Evolutionary conservation across 2,797 vertebrate genomes (phyloP).

Genomic region (Orientallactaga sibirica): DNA sequence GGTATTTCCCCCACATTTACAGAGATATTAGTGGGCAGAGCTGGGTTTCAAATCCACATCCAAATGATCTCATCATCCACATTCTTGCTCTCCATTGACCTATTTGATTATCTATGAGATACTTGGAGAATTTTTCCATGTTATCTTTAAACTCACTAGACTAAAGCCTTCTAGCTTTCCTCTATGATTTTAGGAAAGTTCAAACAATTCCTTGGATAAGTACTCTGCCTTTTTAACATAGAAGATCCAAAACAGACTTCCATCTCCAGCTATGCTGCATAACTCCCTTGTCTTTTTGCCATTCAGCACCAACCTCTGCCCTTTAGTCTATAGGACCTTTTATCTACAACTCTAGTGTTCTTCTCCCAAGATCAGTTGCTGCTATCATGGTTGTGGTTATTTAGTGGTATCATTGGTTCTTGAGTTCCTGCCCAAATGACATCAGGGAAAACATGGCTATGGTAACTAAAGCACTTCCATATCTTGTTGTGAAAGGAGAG

Average conservation of each 20-base stretch:
- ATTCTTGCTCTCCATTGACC: not conserved
- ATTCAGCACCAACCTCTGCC: not conserved
- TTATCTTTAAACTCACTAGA: constrained; percentile 25
- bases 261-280: not conserved
- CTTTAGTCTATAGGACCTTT: not conserved
- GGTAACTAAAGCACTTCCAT: not conserved
- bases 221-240: not conserved
- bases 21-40: not conserved
- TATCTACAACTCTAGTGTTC: not conserved
- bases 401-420: not conserved
- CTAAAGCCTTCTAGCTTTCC: not conserved
- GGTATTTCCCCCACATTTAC: not conserved
- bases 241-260: not conserved
- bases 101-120: not conserved
- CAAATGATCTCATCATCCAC: not conserved
- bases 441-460: not conserved
- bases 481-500: not conserved
- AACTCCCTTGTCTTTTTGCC: not conserved
- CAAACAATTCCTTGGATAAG: not conserved
- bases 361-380: not conserved
- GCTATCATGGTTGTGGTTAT: constrained; percentile 14
- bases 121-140: not conserved
- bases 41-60: not conserved
- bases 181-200: constrained; percentile 10
- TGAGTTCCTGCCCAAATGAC: constrained; percentile 18